Conservation (phyloP, 2,113 vertebrate species). For the Marmota monax region DNA sequence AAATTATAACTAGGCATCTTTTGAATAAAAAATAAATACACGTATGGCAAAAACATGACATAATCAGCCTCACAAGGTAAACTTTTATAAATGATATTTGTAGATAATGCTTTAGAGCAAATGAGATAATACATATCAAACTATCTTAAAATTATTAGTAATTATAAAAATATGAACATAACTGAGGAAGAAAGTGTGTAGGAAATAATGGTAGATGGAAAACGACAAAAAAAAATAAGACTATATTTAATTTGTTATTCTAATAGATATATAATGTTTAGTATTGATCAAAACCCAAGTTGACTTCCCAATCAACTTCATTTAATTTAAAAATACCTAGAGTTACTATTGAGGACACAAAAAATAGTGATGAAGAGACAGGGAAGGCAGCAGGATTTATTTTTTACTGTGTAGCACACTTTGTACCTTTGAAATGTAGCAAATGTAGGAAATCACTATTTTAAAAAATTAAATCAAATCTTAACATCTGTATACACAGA, state of each 20-base stretch:
- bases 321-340: conserved; percentile 16
- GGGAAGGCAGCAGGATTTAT: background rate
- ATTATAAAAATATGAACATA: conserved; percentile 5
- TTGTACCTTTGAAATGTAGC: background rate
- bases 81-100: conserved; percentile 15
- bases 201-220: conserved; percentile 6
- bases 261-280: background rate
- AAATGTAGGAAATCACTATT: background rate
- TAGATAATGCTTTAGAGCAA: background rate
- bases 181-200: background rate
- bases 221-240: background rate
- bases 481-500: background rate
- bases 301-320: background rate
- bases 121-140: background rate
- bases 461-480: background rate
- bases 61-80: background rate
- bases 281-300: background rate
- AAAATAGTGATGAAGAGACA: background rate
- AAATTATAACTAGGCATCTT: too few relatives aligned
- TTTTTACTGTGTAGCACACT: background rate
- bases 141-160: conserved; percentile 1
- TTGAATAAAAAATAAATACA: background rate
- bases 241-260: background rate
- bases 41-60: background rate
- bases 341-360: background rate